A percentile compares a stretch with the other conserved stretches of the same genome.
Evolutionary conservation across 2,113 vertebrate species (phyloP).

Genomic region (Chaetodon trifascialis): DNA sequence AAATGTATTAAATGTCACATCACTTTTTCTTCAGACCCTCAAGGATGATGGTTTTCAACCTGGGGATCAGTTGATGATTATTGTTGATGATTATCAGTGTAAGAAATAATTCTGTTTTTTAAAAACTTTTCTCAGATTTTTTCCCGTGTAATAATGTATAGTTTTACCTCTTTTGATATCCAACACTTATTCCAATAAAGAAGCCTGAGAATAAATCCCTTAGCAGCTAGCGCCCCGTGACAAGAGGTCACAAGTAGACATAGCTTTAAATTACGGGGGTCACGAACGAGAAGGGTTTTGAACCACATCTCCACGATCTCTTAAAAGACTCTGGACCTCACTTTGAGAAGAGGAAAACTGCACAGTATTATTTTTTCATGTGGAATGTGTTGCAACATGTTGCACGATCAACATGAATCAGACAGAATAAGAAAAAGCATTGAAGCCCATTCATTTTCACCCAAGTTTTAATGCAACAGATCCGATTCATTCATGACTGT

Average conservation of each 20-base stretch:
- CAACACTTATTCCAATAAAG: neutral
- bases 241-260: neutral
- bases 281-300: neutral
- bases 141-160: neutral
- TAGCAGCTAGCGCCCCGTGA: neutral
- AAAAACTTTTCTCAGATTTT: neutral
- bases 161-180: neutral
- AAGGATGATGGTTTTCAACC: neutral
- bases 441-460: conserved; percentile 49
- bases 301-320: neutral
- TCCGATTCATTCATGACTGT: conserved; percentile 31
- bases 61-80: too few relatives aligned
- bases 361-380: conserved; percentile 32
- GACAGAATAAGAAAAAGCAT: conserved; percentile 29
- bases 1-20: conserved; percentile 2
- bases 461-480: conserved; percentile 49
- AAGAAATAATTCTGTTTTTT: neutral
- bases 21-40: neutral
- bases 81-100: neutral
- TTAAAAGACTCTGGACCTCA: neutral
- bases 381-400: conserved; percentile 38
- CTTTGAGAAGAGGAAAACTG: conserved; percentile 22
- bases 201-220: neutral
- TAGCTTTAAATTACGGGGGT: neutral
- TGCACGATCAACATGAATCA: conserved; percentile 40